phyloP scores from a whole-genome alignment of 1,140 invertebrate species.

The Orius laevigatus region DNA sequence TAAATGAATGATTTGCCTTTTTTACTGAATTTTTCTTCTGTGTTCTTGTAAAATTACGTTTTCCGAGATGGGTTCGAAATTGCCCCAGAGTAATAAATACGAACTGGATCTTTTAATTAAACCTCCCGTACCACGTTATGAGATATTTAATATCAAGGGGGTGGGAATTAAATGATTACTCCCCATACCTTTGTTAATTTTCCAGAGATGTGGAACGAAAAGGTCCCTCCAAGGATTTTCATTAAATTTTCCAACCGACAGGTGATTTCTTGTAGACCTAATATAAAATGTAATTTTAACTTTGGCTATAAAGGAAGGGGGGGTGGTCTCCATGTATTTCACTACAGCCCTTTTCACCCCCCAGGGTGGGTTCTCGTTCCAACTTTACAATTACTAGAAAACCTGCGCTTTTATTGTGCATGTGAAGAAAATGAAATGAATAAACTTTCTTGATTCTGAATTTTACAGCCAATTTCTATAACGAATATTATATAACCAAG shows the following conservation, averaged over 20 bases:
- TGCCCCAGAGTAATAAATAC: slow-evolving; percentile 7
- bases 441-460: slow-evolving; percentile 1
- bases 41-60: neutral
- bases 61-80: slow-evolving; percentile 2
- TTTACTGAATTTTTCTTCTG: too few relatives aligned
- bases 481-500: too few relatives aligned
- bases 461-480: slow-evolving; percentile 6
- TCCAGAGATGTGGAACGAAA: slow-evolving; percentile 8
- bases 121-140: slow-evolving; percentile 3
- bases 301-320: slow-evolving; percentile 8
- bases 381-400: slow-evolving; percentile 11
- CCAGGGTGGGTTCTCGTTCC: neutral
- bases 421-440: slow-evolving; percentile 10
- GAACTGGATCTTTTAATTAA: slow-evolving; percentile 10
- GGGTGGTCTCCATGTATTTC: slow-evolving; percentile 6
- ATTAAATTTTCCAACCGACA: slow-evolving; percentile 10
- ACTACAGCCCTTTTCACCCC: neutral
- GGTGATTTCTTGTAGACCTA: slow-evolving; percentile 12
- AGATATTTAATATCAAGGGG: slow-evolving; percentile 11
- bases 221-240: slow-evolving; percentile 7
- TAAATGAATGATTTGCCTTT: too few relatives aligned
- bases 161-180: slow-evolving; percentile 12
- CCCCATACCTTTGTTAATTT: slow-evolving; percentile 8
- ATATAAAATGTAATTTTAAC: slow-evolving; percentile 13
- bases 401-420: slow-evolving; percentile 6